Evolutionary conservation across 2,888 invertebrate species (phyloP), one percentile per base, ranked within the genome.

Genomic region (Drosophila mercatorum): DNA sequence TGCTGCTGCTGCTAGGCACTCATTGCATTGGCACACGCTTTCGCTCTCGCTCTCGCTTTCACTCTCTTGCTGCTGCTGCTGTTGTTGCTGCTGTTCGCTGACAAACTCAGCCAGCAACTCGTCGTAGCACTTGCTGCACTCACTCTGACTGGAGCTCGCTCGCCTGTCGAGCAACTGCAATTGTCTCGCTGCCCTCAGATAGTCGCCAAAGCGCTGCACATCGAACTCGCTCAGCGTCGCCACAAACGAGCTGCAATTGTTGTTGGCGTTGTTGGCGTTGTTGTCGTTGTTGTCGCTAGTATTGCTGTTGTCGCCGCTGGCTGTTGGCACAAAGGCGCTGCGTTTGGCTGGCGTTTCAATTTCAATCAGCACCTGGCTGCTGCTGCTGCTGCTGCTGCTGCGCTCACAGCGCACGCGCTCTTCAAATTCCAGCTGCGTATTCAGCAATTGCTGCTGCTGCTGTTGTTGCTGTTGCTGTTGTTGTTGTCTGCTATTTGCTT

Each of bases 161-260:
- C 34, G 76, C 43, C 53, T 73, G 26, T 87, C 84, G 6, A 83
- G 68, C 63, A 80, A 44, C 57, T 86, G 87, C 46, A 81, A 56
- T 47, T 88, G 89, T 36, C 83, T 68, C 14, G 88, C 87, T 26
- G 79, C 83, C 31, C 66, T 80, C 38, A 84, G 38, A 77, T 80
- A 90, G 57, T 90, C 87, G 69, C 84, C 81, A 38, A 92, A 88
- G 12, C 90, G 88, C 61, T 90, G 91, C 60, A 90, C 91, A 90
- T 92, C 91, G 71, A 92, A 92, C 75, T 92, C 92, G 53, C 88
- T 85, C 11, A 85, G 73, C 26, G 79, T 62, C 5, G 70, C 47
- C 26, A 66, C 86, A 67, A 85, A 85, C 17, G 34, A 17, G 44
- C 44, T 40, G 52, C 52, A 53, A 53, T 26, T 38, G 52, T 53